These are phyloP conservation scores for Alfaro cultratus DNA, from an alignment of 2,797 vertebrate genomes.

Conservation along the genomic window DNA sequence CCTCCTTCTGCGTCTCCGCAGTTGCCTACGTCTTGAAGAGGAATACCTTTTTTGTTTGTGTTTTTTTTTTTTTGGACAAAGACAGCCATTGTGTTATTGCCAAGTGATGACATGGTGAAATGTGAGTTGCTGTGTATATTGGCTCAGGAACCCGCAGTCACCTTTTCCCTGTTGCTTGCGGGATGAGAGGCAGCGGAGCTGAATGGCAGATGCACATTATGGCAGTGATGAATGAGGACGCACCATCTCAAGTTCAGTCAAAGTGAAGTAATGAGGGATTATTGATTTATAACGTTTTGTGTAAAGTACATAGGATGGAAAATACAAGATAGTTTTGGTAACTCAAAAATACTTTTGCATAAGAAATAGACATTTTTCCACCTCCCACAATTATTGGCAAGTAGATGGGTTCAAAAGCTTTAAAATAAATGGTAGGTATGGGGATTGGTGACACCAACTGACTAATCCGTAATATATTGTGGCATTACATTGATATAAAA, in stretches of 20 bases:
- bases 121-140: slow-evolving; percentile 74
- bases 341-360: slow-evolving; percentile 1
- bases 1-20: slow-evolving; percentile 24
- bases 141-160: slow-evolving; percentile 70
- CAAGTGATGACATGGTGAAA: slow-evolving; percentile 80
- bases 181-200: slow-evolving; percentile 37
- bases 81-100: slow-evolving; percentile 75
- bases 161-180: slow-evolving; percentile 36
- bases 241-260: background rate
- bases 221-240: background rate
- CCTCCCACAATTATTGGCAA: background rate
- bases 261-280: background rate
- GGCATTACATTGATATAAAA: background rate
- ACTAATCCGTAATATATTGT: background rate
- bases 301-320: background rate
- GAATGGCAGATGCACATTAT: slow-evolving; percentile 20
- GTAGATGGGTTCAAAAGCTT: background rate
- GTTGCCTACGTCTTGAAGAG: slow-evolving; percentile 17
- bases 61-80: slow-evolving; percentile 74
- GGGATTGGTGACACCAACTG: background rate
- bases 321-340: background rate
- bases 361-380: background rate
- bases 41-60: slow-evolving; percentile 66
- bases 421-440: background rate
- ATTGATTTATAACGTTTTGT: background rate